A percentile compares a stretch with the other conserved stretches of the same genome.
Evolutionary conservation across 2,888 invertebrate species (phyloP).

Genomic region (Idaea aversata): DNA sequence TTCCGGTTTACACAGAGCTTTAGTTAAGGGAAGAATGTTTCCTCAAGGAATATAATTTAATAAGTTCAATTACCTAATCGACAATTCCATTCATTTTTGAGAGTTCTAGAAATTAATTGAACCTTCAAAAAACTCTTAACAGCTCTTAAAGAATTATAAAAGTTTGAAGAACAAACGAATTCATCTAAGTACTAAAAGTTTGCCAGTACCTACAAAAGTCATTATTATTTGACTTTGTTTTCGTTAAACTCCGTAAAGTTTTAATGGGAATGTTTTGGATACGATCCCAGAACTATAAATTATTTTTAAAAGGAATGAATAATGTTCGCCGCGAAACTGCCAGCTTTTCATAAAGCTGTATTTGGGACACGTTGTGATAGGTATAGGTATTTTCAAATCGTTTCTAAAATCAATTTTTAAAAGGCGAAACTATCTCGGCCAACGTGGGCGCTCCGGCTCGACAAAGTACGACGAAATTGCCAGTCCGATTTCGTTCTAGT

Average conservation of each 20-base stretch:
- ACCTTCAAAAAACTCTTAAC: constrained; percentile 4
- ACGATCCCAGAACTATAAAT: constrained; percentile 20
- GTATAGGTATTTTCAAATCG: too few relatives aligned
- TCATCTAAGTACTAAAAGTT: constrained; percentile 15
- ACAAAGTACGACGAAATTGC: neutral
- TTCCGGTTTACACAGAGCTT: too few relatives aligned
- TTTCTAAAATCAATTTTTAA: too few relatives aligned
- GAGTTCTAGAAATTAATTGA: neutral
- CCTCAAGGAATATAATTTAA: neutral
- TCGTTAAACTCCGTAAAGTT: constrained; percentile 37
- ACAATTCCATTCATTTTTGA: neutral
- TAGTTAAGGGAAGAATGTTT: too few relatives aligned
- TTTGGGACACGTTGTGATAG: neutral
- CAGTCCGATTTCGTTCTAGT: neutral
- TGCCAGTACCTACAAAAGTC: constrained; percentile 33
- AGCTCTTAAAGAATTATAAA: constrained; percentile 23
- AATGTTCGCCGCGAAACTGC: neutral
- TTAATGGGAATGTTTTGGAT: constrained; percentile 37
- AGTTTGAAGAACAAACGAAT: constrained; percentile 32
- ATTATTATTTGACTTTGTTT: constrained; percentile 39
- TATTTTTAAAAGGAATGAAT: constrained; percentile 9
- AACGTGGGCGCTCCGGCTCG: too few relatives aligned
- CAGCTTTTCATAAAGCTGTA: neutral
- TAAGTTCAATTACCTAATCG: neutral
- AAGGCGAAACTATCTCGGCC: too few relatives aligned